A percentile compares a stretch with the other conserved stretches of the same genome.
phyloP scores from a whole-genome alignment of 2,888 invertebrate genomes.

The Andrena bicolor region DNA sequence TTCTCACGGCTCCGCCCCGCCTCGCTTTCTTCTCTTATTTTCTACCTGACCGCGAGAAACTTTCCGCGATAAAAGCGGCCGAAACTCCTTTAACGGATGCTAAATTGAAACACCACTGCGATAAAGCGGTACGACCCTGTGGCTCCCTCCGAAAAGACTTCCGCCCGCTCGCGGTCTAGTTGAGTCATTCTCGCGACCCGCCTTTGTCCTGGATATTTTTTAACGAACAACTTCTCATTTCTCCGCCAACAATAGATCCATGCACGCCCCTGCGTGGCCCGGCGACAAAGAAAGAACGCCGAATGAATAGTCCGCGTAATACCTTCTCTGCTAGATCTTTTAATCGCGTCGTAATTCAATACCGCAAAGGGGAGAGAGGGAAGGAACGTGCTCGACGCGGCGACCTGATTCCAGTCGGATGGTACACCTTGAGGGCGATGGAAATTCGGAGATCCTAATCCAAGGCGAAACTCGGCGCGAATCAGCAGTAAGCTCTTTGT shows the following conservation, averaged over 20 bases:
- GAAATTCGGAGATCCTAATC: slow-evolving; percentile 58
- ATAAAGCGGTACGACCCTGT: slow-evolving; percentile 60
- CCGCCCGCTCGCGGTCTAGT: background rate
- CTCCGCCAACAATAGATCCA: background rate
- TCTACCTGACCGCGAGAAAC: slow-evolving; percentile 60
- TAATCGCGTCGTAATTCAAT: slow-evolving; percentile 16
- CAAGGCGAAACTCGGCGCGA: slow-evolving; percentile 59
- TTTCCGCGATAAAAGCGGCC: slow-evolving; percentile 74
- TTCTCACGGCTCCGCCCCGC: slow-evolving; percentile 14
- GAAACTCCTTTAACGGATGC: slow-evolving; percentile 73
- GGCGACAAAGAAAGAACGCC: no score
- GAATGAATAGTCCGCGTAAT: no score
- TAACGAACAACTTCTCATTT: background rate
- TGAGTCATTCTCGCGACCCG: background rate
- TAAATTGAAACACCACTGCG: slow-evolving; percentile 76
- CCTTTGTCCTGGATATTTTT: background rate
- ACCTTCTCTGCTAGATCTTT: slow-evolving; percentile 10
- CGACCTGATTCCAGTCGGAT: background rate
- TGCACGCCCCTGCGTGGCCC: no score
- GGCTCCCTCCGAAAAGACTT: slow-evolving; percentile 3
- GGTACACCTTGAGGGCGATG: slow-evolving; percentile 27
- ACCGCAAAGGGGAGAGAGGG: background rate
- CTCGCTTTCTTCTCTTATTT: slow-evolving; percentile 56
- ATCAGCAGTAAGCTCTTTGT: slow-evolving; percentile 66
- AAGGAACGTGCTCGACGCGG: background rate